These are phyloP conservation scores for Resseliella maxima DNA, from an alignment of 2,888 invertebrate genomes.

Conservation along the genomic window DNA sequence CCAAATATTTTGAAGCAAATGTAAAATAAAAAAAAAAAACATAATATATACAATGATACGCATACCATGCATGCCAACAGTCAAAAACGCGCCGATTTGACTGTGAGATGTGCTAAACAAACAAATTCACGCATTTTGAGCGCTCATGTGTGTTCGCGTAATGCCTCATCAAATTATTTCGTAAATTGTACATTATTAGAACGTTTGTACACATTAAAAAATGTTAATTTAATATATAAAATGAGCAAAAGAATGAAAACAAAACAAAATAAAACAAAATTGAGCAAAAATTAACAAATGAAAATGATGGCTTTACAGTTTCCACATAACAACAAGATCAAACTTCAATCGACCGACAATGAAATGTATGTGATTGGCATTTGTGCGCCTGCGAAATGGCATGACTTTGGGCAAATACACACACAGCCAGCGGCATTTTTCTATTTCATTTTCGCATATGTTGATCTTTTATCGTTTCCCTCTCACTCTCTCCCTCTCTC, in stretches of 20 bases:
- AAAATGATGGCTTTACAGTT: slow-evolving; percentile 15
- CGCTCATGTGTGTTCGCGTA: neutral
- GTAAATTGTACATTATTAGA: neutral
- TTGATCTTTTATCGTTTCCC: neutral
- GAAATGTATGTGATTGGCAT: slow-evolving; percentile 32
- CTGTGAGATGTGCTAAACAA: slow-evolving; percentile 20
- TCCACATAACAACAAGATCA: neutral
- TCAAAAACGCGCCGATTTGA: neutral
- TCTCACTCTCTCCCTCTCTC: neutral
- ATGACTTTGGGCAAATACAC: neutral
- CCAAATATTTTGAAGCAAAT: neutral
- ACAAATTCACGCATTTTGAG: neutral
- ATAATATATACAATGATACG: no score
- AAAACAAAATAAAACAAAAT: no score
- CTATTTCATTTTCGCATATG: neutral
- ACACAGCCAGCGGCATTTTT: neutral
- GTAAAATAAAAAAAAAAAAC: neutral
- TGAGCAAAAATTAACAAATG: neutral
- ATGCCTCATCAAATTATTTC: neutral
- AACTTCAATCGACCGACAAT: neutral
- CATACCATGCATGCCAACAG: neutral
- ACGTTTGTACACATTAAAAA: slow-evolving; percentile 25
- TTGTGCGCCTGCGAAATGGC: slow-evolving; percentile 23
- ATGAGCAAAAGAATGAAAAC: neutral
- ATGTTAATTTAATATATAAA: slow-evolving; percentile 24